Evolutionary conservation across 1,140 invertebrate species (phyloP).

Genomic region (Solenopsis fugax): DNA sequence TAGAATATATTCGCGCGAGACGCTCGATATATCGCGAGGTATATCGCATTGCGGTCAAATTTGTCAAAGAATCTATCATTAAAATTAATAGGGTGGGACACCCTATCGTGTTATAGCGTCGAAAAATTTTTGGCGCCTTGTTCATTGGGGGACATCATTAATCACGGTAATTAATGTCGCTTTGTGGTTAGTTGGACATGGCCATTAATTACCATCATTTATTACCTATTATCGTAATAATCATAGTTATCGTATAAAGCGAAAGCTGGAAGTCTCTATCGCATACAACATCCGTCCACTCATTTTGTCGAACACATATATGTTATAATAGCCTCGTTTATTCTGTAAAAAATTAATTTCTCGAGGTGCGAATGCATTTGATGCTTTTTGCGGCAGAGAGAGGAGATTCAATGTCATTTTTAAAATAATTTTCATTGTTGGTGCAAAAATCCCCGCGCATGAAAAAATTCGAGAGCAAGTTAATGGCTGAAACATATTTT

Average conservation of each 20-base stretch:
- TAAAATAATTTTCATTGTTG: slow-evolving; percentile 45
- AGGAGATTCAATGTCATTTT: slow-evolving; percentile 13
- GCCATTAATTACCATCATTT: slow-evolving; percentile 60
- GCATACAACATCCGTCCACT: background rate
- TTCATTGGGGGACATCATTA: slow-evolving; percentile 37
- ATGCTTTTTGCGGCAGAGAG: background rate
- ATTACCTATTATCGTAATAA: slow-evolving; percentile 58
- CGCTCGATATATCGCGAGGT: background rate
- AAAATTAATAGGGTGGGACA: slow-evolving; percentile 8
- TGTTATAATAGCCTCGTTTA: background rate
- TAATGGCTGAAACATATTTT: slow-evolving; percentile 49
- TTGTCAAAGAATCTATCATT: slow-evolving; percentile 28
- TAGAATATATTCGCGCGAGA: background rate
- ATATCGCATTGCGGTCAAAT: slow-evolving; percentile 28
- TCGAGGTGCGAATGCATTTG: background rate
- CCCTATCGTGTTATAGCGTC: background rate
- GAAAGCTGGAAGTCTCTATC: slow-evolving; percentile 23
- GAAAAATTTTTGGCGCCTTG: slow-evolving; percentile 42
- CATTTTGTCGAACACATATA: background rate
- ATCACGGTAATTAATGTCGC: slow-evolving; percentile 59
- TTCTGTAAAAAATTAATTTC: slow-evolving; percentile 16
- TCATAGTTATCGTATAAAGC: slow-evolving; percentile 26
- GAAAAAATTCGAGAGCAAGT: slow-evolving; percentile 10
- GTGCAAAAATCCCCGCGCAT: background rate
- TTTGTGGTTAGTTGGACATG: slow-evolving; percentile 58